phyloP scores from a whole-genome alignment of 2,113 vertebrate genomes.

The Empidonax alnorum region DNA sequence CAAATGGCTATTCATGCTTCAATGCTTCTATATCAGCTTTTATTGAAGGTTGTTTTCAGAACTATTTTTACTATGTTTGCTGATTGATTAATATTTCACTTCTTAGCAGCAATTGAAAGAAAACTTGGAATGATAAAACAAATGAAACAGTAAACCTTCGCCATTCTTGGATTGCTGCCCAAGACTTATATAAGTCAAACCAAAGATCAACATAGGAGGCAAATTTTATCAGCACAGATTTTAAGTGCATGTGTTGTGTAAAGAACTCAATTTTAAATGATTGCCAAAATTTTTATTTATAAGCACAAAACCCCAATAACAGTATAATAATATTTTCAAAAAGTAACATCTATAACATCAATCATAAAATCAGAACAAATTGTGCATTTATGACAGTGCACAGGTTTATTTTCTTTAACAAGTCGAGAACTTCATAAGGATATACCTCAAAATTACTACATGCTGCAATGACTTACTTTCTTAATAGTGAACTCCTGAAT shows the following conservation, averaged over 20 bases:
- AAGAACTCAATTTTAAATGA: neutral
- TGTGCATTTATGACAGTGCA: neutral
- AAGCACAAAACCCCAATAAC: neutral
- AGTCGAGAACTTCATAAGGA: neutral
- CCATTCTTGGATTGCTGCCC: neutral
- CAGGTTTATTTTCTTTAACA: neutral
- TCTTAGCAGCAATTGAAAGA: constrained; percentile 36
- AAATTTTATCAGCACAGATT: neutral
- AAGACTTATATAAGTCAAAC: constrained; percentile 7
- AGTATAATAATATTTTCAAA: neutral
- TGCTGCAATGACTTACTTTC: neutral
- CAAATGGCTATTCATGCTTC: constrained; percentile 40
- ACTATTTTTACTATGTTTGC: constrained; percentile 61
- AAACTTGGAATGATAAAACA: constrained; percentile 37
- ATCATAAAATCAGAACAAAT: neutral
- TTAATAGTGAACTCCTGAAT: neutral
- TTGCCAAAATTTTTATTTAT: neutral
- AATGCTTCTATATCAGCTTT: constrained; percentile 43
- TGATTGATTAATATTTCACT: constrained; percentile 71
- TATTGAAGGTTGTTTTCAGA: constrained; percentile 15
- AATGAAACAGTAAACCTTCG: neutral
- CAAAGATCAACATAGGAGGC: neutral
- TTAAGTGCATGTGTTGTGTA: neutral
- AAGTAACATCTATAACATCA: neutral
- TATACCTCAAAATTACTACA: neutral